Base-by-base conservation (phyloP, 2,797 vertebrate species). In the Sternarchorhynchus goeldii region DNA sequence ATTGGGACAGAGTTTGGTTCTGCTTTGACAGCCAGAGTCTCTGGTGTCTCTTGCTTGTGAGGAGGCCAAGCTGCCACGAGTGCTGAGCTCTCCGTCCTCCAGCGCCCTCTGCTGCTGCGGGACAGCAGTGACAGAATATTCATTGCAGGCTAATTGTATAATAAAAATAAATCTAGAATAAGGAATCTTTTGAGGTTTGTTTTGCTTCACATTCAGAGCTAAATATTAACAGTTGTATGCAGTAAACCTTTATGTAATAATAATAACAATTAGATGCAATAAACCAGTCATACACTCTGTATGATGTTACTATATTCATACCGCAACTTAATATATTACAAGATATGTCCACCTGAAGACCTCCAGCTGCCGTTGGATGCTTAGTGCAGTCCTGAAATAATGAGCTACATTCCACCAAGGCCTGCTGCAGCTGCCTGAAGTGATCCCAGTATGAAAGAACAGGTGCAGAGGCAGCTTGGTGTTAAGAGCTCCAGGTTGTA, bases 21-120 rank as follows among this genome's bases (percentile, higher is more conserved):
- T 70, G 67, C 67, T 55, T 31, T 56, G 67, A 68, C 18, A 29
- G 66, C 41, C 66, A 50, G 25, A 2, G 66, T 45, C 65, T 68
- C 65, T 50, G 20, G 66, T 21, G 45, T 50, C 20, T 29, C 10
- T 16, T 45, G 5, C 20, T 25, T 25, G 36, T 50, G 65, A 66
- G 65, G 20, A 14, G 5, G 39, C 65, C 16, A 36, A 36, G 45
- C 36, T 25, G 65, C 45, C 20, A 66, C 21, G 21, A 41, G 21
- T 45, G 21, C 64, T 39, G 5, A 17, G 14, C 20, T 36, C n/a
- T 4, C 25, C 25, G 25, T 58, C 20, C 2, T 25, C 5, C n/a
- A 29, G 20, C 36, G 64, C 12, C 3, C 18, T 20, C 12, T n/a
- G 18, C 64, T 29, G 25, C 14, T 25, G 36, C 31, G 2, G 6